Evolutionary conservation across 2,797 vertebrate species (phyloP), one percentile per base, ranked within the genome.

Genomic region (Sebastes goodei): DNA sequence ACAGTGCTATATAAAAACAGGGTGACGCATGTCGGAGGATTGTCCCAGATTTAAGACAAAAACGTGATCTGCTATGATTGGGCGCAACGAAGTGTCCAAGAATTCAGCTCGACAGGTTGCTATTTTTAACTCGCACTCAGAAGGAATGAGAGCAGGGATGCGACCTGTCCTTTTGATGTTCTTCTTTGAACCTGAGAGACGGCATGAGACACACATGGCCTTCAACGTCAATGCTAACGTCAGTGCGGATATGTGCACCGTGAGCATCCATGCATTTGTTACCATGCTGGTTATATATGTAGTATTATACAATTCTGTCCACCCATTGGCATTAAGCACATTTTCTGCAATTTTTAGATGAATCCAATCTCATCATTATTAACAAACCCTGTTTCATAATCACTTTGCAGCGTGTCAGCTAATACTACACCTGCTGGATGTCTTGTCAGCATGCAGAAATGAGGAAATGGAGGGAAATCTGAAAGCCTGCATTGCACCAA

Each of bases 401-500:
- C 15, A 59, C 42, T 74, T 27, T 23, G 59, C 71, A 61, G 35
- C 7, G 15, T 35, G 32, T 33, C 12, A 55, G 2, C 35, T 63
- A 49, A 73, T 21, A 53, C 4, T 53, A 53, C 56, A 69, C 25
- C 60, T 25, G 62, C 49, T 32, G 42, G 52, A 65, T 5, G 32
- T 78, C 29, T 80, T 71, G 63, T 85, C 77, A 74, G 72, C 29
- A 71, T 74, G 21, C 27, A 46, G 46, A 90, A 91, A 87, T n/a
- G 4, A 85, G 82, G 82, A 71, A 83, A 87, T 64, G 66, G 33
- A 78, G 74, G 29, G 46, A 61, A 23, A 64, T 78, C 70, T 78
- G 49, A 88, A 91, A 89, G 88, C 72, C 88, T 81, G 87, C 86
- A 93, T 80, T 89, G 92, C 84, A 92, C 85, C 92, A 92, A 84